A percentile compares a stretch with the other conserved stretches of the same genome.
These are phyloP conservation scores for Serripes groenlandicus DNA, from an alignment of 2,888 invertebrate genomes.

Conservation along the genomic window DNA sequence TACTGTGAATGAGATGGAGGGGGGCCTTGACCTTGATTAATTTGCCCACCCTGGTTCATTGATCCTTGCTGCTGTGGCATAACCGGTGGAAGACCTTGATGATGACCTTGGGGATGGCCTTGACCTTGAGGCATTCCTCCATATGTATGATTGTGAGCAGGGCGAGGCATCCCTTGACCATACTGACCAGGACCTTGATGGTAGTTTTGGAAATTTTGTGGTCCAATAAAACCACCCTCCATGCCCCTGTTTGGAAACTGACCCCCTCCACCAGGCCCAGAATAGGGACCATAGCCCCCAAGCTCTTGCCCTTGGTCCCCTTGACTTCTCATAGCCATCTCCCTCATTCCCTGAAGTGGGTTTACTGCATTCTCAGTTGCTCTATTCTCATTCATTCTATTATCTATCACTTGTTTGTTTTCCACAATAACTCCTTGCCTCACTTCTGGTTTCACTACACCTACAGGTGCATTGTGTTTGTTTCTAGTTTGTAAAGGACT, in stretches of 20 bases:
- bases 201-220: conserved; percentile 9
- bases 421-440: conserved; percentile 68
- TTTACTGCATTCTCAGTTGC: conserved; percentile 30
- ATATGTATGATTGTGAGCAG: conserved; percentile 4
- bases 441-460: conserved; percentile 68
- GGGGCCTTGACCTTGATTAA: conserved; percentile 8
- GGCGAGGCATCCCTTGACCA: conserved; percentile 9
- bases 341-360: conserved; percentile 64
- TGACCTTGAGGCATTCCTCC: conserved; percentile 30
- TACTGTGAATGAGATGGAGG: conserved; percentile 19
- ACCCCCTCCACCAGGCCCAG: neutral
- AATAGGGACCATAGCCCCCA: neutral
- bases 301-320: conserved; percentile 3
- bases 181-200: conserved; percentile 31
- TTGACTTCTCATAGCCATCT: conserved; percentile 61
- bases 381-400: conserved; percentile 33
- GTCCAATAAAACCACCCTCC: conserved; percentile 13
- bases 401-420: conserved; percentile 59
- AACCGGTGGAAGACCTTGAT: conserved; percentile 10
- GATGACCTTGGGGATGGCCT: conserved; percentile 23
- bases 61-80: conserved; percentile 4
- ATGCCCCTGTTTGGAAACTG: conserved; percentile 12
- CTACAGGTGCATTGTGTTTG: conserved; percentile 66
- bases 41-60: conserved; percentile 18
- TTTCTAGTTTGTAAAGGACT: conserved; percentile 63